Percentiles rank a stretch among this genome's conserved stretches.
These are phyloP conservation scores for Metaphire vulgaris DNA, from an alignment of 1,140 invertebrate species.

Conservation along the genomic window DNA sequence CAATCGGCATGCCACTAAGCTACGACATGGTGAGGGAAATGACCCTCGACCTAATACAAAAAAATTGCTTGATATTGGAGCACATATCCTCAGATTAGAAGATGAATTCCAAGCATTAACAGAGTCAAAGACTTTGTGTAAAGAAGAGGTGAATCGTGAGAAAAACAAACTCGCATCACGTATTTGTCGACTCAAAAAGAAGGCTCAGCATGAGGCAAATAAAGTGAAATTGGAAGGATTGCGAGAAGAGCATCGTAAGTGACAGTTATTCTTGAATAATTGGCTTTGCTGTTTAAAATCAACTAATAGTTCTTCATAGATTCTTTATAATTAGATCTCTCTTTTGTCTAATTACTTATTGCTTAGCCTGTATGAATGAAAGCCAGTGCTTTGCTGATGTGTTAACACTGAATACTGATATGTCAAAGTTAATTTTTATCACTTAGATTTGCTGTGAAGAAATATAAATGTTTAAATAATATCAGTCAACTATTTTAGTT, in stretches of 20 bases:
- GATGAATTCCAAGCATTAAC: background rate
- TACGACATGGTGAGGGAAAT: background rate
- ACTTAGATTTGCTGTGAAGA: too few species aligned
- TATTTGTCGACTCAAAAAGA: background rate
- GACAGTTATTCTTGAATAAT: too few species aligned
- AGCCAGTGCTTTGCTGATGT: too few species aligned
- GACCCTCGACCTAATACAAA: background rate
- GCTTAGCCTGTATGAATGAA: too few species aligned
- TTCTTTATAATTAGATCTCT: too few species aligned
- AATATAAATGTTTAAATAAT: too few species aligned
- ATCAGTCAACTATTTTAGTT: too few species aligned
- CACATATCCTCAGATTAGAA: background rate
- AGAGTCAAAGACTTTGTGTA: background rate
- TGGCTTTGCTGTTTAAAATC: too few species aligned
- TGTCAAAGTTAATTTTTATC: too few species aligned
- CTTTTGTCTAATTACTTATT: too few species aligned
- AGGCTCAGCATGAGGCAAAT: background rate
- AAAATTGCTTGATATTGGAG: background rate
- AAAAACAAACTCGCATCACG: conserved; percentile 1
- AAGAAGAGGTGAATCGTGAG: background rate
- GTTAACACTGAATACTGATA: too few species aligned
- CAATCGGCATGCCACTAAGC: background rate
- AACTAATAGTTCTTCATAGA: too few species aligned
- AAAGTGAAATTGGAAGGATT: conserved; percentile 3
- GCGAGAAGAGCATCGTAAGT: background rate